Percentiles rank a stretch among this genome's conserved stretches.
Conservation (phyloP, 2,888 invertebrate genomes). For the Pycnomerus fuliginosus region DNA sequence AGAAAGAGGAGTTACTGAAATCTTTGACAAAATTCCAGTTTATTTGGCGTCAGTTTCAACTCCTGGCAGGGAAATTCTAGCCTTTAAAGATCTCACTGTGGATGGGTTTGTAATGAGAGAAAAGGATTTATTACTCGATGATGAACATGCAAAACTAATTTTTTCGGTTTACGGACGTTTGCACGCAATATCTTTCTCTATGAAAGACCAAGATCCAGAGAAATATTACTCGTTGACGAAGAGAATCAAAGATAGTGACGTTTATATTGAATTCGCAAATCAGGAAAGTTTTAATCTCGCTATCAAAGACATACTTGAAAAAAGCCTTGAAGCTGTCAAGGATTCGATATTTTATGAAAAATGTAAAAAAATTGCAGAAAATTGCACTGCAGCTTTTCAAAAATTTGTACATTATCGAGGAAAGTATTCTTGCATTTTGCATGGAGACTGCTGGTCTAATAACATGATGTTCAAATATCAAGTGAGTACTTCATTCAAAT, state of each 20-base stretch:
- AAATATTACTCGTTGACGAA: neutral
- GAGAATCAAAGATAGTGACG: neutral
- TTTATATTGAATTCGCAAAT: neutral
- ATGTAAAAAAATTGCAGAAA: neutral
- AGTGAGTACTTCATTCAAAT: too few relatives aligned
- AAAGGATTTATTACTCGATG: neutral
- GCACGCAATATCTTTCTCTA: neutral
- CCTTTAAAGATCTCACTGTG: slow-evolving; percentile 1
- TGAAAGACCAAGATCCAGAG: slow-evolving; percentile 3
- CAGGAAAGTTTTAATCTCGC: neutral
- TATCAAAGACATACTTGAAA: neutral
- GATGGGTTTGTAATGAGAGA: slow-evolving; percentile 2
- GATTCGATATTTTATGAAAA: neutral
- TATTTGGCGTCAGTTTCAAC: neutral
- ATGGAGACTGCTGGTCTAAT: neutral
- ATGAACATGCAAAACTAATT: slow-evolving; percentile 5
- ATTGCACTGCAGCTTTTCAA: neutral
- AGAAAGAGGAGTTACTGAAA: neutral
- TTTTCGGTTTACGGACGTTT: slow-evolving; percentile 4
- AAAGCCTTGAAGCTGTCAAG: neutral
- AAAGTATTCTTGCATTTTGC: neutral
- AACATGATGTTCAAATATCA: slow-evolving; percentile 2
- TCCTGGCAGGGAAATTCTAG: neutral
- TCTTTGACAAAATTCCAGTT: neutral
- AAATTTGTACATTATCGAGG: neutral